Evolutionary conservation across 1,140 invertebrate genomes (phyloP).

Genomic region (Drosophila sp.): DNA sequence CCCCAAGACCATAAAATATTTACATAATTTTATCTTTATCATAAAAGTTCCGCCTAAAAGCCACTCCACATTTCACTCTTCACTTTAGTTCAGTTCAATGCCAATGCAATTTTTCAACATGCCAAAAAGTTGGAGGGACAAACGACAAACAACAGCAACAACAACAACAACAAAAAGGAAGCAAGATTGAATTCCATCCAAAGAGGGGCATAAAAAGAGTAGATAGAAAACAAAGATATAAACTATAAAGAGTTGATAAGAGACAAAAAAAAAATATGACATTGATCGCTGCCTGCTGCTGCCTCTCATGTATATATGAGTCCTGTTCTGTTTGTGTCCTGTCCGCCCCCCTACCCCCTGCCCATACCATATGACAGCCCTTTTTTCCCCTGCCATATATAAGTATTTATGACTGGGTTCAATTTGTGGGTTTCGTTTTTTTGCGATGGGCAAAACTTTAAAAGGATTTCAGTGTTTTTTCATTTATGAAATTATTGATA

Average conservation of each 20-base stretch:
- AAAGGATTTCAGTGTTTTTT: slow-evolving; percentile 78
- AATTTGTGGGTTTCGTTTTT: slow-evolving; percentile 22
- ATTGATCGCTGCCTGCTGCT: slow-evolving; percentile 62
- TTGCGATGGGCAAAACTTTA: slow-evolving; percentile 52
- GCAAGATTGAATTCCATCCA: slow-evolving; percentile 39
- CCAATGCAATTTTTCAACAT: slow-evolving; percentile 68
- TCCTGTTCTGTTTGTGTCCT: neutral
- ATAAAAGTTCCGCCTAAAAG: slow-evolving; percentile 25
- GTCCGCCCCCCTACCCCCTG: slow-evolving; percentile 33
- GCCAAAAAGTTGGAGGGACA: slow-evolving; percentile 38
- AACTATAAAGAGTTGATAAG: slow-evolving; percentile 78
- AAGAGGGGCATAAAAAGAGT: slow-evolving; percentile 39
- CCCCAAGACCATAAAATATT: slow-evolving; percentile 17
- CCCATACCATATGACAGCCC: slow-evolving; percentile 18
- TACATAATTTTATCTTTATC: slow-evolving; percentile 21
- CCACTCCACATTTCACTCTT: slow-evolving; percentile 10
- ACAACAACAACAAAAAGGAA: neutral
- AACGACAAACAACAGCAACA: too few relatives aligned
- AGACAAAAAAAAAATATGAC: slow-evolving; percentile 54
- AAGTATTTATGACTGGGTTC: slow-evolving; percentile 59
- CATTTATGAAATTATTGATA: slow-evolving; percentile 81
- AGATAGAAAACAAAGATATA: slow-evolving; percentile 74
- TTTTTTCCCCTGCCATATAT: slow-evolving; percentile 38
- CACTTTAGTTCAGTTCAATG: slow-evolving; percentile 7
- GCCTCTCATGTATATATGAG: slow-evolving; percentile 10